Percentiles rank a stretch among this genome's conserved stretches.
These are phyloP conservation scores for Drosophila eugracilis DNA, from an alignment of 1,140 invertebrate species.

Conservation along the genomic window DNA sequence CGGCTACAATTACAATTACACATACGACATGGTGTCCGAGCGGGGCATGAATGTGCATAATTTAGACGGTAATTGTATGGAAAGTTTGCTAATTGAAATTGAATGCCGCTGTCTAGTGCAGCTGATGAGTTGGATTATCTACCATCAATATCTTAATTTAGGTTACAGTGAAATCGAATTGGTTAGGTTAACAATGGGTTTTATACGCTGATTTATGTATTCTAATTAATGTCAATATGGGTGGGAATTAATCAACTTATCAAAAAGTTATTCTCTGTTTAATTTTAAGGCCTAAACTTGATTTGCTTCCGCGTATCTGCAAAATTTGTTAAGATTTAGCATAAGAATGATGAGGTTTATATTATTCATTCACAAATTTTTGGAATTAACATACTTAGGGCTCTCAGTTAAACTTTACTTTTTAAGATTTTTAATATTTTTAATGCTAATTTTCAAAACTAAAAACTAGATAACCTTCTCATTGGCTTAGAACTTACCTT, in stretches of 20 bases:
- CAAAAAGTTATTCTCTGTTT: background rate
- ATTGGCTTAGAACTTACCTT: background rate
- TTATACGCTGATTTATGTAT: background rate
- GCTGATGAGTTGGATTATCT: slow-evolving; percentile 9
- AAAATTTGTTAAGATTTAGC: background rate
- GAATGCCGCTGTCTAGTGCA: slow-evolving; percentile 10
- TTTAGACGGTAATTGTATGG: slow-evolving; percentile 60
- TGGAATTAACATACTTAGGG: background rate
- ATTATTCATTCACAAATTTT: slow-evolving; percentile 8
- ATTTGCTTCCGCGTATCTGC: slow-evolving; percentile 8
- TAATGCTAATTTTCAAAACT: no score
- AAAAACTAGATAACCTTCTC: background rate
- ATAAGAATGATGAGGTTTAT: background rate
- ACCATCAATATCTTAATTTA: background rate
- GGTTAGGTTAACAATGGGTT: background rate
- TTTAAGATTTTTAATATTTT: no score
- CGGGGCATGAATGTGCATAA: slow-evolving; percentile 52
- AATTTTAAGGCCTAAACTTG: background rate
- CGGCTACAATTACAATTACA: slow-evolving; percentile 66
- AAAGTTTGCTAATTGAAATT: slow-evolving; percentile 59
- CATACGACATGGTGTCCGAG: slow-evolving; percentile 50
- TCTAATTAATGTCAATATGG: background rate
- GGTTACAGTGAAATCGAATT: slow-evolving; percentile 1
- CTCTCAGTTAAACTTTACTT: background rate
- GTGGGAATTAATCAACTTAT: background rate